Evolutionary conservation across 2,888 invertebrate species (phyloP).

Genomic region (Caenorhabditis panamensis): DNA sequence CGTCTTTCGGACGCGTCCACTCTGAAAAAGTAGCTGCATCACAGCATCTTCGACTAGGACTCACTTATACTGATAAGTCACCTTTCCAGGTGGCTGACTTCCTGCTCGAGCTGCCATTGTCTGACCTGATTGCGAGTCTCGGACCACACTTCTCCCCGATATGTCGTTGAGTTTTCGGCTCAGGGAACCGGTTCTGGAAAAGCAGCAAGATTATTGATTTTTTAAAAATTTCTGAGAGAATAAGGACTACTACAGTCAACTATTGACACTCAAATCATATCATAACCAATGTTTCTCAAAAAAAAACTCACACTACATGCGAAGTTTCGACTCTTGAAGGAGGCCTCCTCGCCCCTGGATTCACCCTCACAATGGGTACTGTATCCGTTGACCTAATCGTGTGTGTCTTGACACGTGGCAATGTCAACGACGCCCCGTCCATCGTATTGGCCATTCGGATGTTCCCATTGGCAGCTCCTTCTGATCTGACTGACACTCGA

Average conservation of each 20-base stretch:
- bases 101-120: conserved; percentile 32
- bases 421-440: conserved; percentile 28
- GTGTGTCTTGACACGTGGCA: conserved; percentile 56
- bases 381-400: conserved; percentile 52
- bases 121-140: conserved; percentile 37
- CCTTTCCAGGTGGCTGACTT: conserved; percentile 44
- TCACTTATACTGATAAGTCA: conserved; percentile 61
- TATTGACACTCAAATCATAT: too few species aligned
- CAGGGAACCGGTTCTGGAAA: conserved; percentile 58
- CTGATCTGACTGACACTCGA: conserved; percentile 30
- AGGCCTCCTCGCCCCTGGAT: neutral
- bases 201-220: neutral
- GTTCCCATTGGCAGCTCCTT: conserved; percentile 27
- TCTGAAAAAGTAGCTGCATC: too few species aligned
- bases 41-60: conserved; percentile 2
- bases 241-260: too few species aligned
- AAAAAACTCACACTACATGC: conserved; percentile 57
- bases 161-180: conserved; percentile 41
- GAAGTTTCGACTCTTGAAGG: conserved; percentile 37
- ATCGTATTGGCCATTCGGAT: conserved; percentile 31
- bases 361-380: conserved; percentile 49
- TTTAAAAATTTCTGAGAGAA: too few species aligned
- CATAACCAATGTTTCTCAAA: too few species aligned
- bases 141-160: conserved; percentile 53
- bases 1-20: conserved; percentile 62